A percentile compares a stretch with the other conserved stretches of the same genome.
Conservation (phyloP, 2,797 vertebrate species). For the Hypotaenidia okinawae region DNA sequence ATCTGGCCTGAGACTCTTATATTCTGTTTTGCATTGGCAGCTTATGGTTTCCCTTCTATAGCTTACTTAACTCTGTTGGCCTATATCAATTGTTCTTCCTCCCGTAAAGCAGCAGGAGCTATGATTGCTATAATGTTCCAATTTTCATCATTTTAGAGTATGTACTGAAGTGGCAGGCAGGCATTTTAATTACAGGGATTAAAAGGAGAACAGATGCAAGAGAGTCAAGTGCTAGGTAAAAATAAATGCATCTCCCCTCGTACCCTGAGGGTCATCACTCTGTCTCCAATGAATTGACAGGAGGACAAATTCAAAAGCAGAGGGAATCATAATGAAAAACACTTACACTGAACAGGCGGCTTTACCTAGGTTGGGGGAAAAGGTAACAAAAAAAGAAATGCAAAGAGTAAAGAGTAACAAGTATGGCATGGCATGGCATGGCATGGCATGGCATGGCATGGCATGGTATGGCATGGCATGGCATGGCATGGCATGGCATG, state of each 20-base stretch:
- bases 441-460: too few relatives aligned
- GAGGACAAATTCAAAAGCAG: neutral
- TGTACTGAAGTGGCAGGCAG: neutral
- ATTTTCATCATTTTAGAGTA: neutral
- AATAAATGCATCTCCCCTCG: neutral
- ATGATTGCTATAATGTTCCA: neutral
- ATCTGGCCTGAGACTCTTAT: neutral
- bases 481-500: too few relatives aligned
- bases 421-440: neutral
- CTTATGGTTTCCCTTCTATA: neutral
- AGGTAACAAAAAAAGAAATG: too few relatives aligned
- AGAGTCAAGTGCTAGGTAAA: neutral
- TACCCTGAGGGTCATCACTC: neutral
- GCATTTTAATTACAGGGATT: constrained; percentile 22
- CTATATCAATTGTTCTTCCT: neutral
- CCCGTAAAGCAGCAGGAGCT: neutral
- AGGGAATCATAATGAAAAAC: neutral
- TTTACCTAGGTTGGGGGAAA: neutral
- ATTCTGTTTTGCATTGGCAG: neutral
- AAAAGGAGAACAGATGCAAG: constrained; percentile 11
- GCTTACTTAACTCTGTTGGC: neutral
- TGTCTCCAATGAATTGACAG: neutral
- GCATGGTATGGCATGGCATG: neutral
- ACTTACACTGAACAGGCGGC: neutral
- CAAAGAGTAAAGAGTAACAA: too few relatives aligned